Base-by-base conservation (phyloP, 2,797 vertebrate species). In the Aldrovandia affinis region DNA sequence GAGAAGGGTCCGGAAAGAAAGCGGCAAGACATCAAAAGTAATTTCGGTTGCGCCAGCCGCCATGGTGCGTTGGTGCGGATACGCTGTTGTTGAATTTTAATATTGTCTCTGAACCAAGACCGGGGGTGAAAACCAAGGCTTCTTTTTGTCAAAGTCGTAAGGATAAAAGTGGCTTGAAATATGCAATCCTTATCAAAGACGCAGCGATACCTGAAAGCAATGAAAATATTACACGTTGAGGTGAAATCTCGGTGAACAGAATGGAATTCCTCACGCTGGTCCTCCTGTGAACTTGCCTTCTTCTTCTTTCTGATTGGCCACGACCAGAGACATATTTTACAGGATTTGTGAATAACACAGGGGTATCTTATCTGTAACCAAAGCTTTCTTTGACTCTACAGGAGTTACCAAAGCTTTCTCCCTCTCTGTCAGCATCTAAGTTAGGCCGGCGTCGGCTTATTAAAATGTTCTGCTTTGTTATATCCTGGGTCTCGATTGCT, bases 151-250 rank as follows among this genome's bases (percentile, higher is more conserved):
- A 79, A 65, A 83, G 30, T 15, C 14, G 63, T 36, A 33, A 14
- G 55, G 82, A 22, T 54, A 73, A 39, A 20, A 12, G n/a, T 54
- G 50, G 28, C 12, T 47, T 68, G 39, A 20, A 9, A 77, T 22
- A 77, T 39, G 57, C 22, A 12, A 54, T 54, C 61, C 59, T 65
- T 44, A 65, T 9, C 10, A 52, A 15, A 55, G 65, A 73, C 28
- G 42, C 44, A 44, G 55, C 68, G 59, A 52, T 78, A 39, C 54
- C 30, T n/a, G 30, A 42, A 81, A 81, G 80, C 28, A 4, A 28
- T 83, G 73, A 63, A 83, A 33, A 78, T 83, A 55, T 78, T 15
- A 12, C 57, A 59, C 22, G 39, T 36, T 42, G 55, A 78, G 44
- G 30, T 65, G 50, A 80, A 84, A 80, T 84, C 12, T 42, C 36